Percentiles rank a stretch among this genome's conserved stretches.
phyloP scores from a whole-genome alignment of 92 coral and sea anemone species.

The Plumapathes pennacea region DNA sequence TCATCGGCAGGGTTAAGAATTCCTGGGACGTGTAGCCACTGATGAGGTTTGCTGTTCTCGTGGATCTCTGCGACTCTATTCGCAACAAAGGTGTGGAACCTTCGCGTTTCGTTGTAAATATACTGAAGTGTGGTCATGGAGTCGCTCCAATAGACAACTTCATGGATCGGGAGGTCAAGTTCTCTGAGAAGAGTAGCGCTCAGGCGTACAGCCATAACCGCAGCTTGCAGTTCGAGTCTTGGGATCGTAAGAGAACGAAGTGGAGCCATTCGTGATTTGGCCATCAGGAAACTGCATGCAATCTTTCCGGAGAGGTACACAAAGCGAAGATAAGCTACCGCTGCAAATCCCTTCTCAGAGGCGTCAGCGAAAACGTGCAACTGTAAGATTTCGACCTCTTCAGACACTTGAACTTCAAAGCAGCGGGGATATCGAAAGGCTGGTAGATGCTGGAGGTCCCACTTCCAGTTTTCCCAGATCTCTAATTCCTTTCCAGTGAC shows the following conservation, averaged over 20 bases:
- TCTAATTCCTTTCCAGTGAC: constrained; percentile 27
- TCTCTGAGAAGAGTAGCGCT: constrained; percentile 34
- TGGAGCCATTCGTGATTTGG: constrained; percentile 64
- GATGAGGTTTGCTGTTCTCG: constrained; percentile 35
- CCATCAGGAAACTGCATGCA: constrained; percentile 58
- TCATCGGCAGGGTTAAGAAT: constrained; percentile 66
- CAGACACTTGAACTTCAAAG: constrained; percentile 21
- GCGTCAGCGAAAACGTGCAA: constrained; percentile 51
- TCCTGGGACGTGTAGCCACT: constrained; percentile 73
- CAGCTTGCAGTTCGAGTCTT: constrained; percentile 66
- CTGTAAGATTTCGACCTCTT: constrained; percentile 22
- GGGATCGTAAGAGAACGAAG: constrained; percentile 50
- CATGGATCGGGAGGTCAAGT: constrained; percentile 30
- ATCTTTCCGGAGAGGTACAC: constrained; percentile 30
- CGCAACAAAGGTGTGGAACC: constrained; percentile 66
- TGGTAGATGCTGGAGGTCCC: constrained; percentile 8
- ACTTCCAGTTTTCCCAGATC: constrained; percentile 45
- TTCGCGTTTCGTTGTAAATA: constrained; percentile 45
- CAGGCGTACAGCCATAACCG: constrained; percentile 51
- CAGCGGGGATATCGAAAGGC: constrained; percentile 20
- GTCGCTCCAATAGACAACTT: constrained; percentile 46
- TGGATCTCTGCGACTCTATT: constrained; percentile 58
- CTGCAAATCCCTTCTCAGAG: constrained; percentile 50
- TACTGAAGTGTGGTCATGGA: constrained; percentile 58
- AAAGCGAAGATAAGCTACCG: constrained; percentile 46